Conservation (phyloP, 2,797 vertebrate species). For the Catostomus latipinnis region DNA sequence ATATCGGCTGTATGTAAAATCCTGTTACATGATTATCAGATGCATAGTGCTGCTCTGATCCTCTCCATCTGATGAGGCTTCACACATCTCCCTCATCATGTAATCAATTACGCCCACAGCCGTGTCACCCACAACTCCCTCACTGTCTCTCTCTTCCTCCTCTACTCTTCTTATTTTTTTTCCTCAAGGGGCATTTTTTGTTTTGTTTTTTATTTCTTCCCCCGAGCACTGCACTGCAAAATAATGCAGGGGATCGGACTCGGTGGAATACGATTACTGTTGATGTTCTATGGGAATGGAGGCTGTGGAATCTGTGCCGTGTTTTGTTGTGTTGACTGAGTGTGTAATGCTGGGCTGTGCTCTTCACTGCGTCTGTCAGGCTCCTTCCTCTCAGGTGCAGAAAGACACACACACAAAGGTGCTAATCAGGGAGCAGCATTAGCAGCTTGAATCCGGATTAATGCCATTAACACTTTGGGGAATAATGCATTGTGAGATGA, state of each 20-base stretch:
- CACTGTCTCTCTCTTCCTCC: conserved; percentile 44
- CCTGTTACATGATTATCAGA: conserved; percentile 55
- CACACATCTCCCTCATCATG: conserved; percentile 50
- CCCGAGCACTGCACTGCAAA: conserved; percentile 34
- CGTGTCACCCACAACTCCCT: conserved; percentile 42
- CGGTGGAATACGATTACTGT: conserved; percentile 61
- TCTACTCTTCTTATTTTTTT: conserved; percentile 54
- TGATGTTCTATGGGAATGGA: conserved; percentile 49
- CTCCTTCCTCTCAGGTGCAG: conserved; percentile 48
- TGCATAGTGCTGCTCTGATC: conserved; percentile 44
- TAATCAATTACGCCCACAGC: conserved; percentile 56
- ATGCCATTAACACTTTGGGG: conserved; percentile 50
- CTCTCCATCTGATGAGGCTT: conserved; percentile 48
- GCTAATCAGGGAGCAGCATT: conserved; percentile 48
- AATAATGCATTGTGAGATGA: conserved; percentile 49
- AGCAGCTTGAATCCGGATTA: conserved; percentile 54
- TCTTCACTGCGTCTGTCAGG: conserved; percentile 40
- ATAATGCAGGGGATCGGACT: conserved; percentile 61
- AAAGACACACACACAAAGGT: conserved; percentile 37
- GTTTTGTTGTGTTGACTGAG: conserved; percentile 45
- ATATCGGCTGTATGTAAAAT: conserved; percentile 29
- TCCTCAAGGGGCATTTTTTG: conserved; percentile 44
- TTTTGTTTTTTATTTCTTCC: conserved; percentile 43
- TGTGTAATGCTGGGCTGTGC: conserved; percentile 40
- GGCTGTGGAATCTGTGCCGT: conserved; percentile 26